Percentiles rank a stretch among this genome's conserved stretches.
Evolutionary conservation across 2,113 vertebrate genomes (phyloP).

Genomic region (Ia io): DNA sequence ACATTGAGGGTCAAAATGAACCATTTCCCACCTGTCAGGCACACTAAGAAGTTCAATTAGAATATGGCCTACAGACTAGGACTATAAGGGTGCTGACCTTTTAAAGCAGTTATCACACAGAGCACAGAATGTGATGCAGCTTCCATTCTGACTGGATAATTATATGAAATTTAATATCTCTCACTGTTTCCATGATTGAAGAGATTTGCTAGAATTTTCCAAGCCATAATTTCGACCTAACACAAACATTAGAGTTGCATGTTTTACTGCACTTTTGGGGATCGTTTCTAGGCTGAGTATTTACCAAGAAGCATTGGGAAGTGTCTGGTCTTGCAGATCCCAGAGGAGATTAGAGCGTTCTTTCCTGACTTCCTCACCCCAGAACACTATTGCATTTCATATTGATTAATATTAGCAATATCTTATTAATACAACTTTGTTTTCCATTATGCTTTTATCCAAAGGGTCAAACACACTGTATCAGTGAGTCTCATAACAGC

Average conservation of each 20-base stretch:
- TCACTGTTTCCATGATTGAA: constrained; percentile 67
- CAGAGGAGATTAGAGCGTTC: constrained; percentile 35
- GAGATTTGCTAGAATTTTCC: constrained; percentile 57
- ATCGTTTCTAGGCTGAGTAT: constrained; percentile 59
- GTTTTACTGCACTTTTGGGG: constrained; percentile 69
- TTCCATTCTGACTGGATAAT: constrained; percentile 64
- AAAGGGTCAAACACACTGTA: constrained; percentile 48
- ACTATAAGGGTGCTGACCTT: constrained; percentile 47
- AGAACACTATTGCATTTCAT: constrained; percentile 61
- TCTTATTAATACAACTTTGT: constrained; percentile 74
- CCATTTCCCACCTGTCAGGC: constrained; percentile 56
- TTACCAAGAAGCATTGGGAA: constrained; percentile 64
- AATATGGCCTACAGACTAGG: constrained; percentile 26
- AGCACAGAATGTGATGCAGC: constrained; percentile 12
- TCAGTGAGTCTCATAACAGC: constrained; percentile 62
- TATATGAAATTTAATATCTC: constrained; percentile 66
- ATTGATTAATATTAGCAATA: constrained; percentile 77
- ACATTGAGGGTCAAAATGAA: constrained; percentile 57
- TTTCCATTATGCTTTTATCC: constrained; percentile 64
- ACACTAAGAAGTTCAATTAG: constrained; percentile 56
- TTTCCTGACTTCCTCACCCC: constrained; percentile 67
- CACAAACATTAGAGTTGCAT: constrained; percentile 59
- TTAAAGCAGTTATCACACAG: constrained; percentile 21
- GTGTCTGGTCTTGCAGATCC: constrained; percentile 63
- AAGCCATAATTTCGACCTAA: constrained; percentile 54